Conservation (phyloP, 2,113 vertebrate species). For the Psittacus erithacus region DNA sequence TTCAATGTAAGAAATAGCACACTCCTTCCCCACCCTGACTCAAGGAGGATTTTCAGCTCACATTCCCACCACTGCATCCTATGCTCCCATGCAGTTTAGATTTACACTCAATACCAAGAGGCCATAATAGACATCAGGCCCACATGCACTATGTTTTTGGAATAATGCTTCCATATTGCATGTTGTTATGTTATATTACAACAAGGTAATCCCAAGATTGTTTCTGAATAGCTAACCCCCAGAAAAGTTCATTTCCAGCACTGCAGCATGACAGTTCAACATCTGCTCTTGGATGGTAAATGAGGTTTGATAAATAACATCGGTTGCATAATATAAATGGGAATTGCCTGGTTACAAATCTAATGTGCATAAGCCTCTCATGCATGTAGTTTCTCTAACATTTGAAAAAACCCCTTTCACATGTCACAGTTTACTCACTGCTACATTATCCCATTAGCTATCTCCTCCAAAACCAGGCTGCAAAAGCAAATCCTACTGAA, state of each 20-base stretch:
- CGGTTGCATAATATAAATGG: slow-evolving; percentile 21
- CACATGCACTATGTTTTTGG: not conserved
- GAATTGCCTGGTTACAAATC: slow-evolving; percentile 31
- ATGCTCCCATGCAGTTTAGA: not conserved
- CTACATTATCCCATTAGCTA: slow-evolving; percentile 40
- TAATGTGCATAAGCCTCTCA: slow-evolving; percentile 24
- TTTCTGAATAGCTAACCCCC: not conserved
- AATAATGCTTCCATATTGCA: not conserved
- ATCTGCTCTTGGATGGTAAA: not conserved
- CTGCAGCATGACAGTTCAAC: not conserved
- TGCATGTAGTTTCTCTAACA: not conserved
- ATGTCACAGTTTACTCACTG: not conserved
- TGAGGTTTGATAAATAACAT: slow-evolving; percentile 31
- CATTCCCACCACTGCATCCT: not conserved
- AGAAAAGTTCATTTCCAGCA: not conserved
- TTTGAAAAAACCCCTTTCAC: not conserved
- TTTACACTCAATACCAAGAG: not conserved
- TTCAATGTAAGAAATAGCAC: not conserved
- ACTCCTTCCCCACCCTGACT: not conserved
- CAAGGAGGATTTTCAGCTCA: not conserved
- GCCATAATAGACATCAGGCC: not conserved
- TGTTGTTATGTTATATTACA: not conserved
- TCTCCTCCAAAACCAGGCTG: not conserved
- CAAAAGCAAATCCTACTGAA: slow-evolving; percentile 12
- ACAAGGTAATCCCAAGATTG: not conserved